Evolutionary conservation across 1,140 invertebrate genomes (phyloP).

Genomic region (Atta cephalotes): DNA sequence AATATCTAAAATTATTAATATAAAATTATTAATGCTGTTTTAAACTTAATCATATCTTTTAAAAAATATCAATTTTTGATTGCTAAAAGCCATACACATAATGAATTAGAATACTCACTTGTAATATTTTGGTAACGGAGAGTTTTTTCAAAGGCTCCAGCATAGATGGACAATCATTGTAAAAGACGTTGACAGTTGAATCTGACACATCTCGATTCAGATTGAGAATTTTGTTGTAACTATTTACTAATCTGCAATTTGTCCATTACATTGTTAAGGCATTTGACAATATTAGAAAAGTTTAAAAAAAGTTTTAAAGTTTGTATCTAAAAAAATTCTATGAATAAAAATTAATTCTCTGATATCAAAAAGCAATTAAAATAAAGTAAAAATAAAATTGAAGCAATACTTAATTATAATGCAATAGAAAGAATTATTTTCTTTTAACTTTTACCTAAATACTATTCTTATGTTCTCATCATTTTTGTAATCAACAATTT

Average conservation of each 20-base stretch:
- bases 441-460: conserved; percentile 73
- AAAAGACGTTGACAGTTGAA: conserved; percentile 77
- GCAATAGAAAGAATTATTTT: conserved; percentile 4
- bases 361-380: not conserved
- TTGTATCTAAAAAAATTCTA: not conserved
- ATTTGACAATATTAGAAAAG: not conserved
- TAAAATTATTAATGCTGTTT: not conserved
- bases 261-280: not conserved
- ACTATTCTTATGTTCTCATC: conserved; percentile 72
- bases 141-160: conserved; percentile 86
- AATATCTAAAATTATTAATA: conserved; percentile 81
- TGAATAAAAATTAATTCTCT: not conserved
- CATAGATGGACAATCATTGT: conserved; percentile 87
- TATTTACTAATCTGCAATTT: conserved; percentile 77
- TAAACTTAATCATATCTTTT: not conserved
- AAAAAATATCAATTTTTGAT: conserved; percentile 2
- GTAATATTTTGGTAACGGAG: conserved; percentile 86
- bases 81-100: not conserved
- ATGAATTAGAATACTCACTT: conserved; percentile 65
- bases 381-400: not conserved
- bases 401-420: conserved; percentile 1
- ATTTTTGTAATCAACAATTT: conserved; percentile 71
- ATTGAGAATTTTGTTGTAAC: conserved; percentile 77
- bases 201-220: conserved; percentile 72
- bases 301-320: too few relatives aligned